Conservation (phyloP, 2,113 vertebrate genomes). For the Cyprinodon tularosa region DNA sequence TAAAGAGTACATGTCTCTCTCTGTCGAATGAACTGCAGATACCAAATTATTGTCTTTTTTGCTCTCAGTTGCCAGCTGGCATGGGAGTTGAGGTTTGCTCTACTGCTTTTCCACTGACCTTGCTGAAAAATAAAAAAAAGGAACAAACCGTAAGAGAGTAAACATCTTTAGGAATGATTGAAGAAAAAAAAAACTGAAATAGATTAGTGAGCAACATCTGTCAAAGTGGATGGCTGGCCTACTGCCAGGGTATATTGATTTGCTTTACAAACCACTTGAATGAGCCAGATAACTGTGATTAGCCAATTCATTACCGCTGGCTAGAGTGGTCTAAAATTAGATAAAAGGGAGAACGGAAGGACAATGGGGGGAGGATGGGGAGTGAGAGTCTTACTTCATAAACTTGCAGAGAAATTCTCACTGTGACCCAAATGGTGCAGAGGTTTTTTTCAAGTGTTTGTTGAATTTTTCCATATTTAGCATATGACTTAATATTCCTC, state of each 20-base stretch:
- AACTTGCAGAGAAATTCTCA: slow-evolving; percentile 45
- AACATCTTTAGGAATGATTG: slow-evolving; percentile 66
- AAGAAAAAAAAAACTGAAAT: slow-evolving; percentile 50
- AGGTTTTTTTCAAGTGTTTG: slow-evolving; percentile 50
- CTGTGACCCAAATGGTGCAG: slow-evolving; percentile 23
- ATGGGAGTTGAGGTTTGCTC: background rate
- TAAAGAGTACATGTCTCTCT: slow-evolving; percentile 33
- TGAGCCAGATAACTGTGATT: slow-evolving; percentile 81
- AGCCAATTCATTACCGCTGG: slow-evolving; percentile 82
- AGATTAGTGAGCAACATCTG: slow-evolving; percentile 72
- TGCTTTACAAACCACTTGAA: slow-evolving; percentile 80
- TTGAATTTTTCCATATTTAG: slow-evolving; percentile 38
- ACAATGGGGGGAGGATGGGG: slow-evolving; percentile 20
- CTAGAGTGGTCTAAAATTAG: slow-evolving; percentile 75
- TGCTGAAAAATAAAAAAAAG: slow-evolving; percentile 40
- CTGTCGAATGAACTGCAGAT: slow-evolving; percentile 49
- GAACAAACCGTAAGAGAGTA: slow-evolving; percentile 36
- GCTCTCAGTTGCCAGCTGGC: slow-evolving; percentile 50
- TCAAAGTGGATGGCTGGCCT: slow-evolving; percentile 78
- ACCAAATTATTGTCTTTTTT: slow-evolving; percentile 52
- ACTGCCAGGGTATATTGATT: slow-evolving; percentile 79
- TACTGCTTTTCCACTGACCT: slow-evolving; percentile 57
- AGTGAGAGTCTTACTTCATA: slow-evolving; percentile 48
- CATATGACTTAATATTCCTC: slow-evolving; percentile 38
- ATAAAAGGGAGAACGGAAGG: slow-evolving; percentile 65